Conservation (phyloP, 2,113 vertebrate species). For the Desmodus rotundus region DNA sequence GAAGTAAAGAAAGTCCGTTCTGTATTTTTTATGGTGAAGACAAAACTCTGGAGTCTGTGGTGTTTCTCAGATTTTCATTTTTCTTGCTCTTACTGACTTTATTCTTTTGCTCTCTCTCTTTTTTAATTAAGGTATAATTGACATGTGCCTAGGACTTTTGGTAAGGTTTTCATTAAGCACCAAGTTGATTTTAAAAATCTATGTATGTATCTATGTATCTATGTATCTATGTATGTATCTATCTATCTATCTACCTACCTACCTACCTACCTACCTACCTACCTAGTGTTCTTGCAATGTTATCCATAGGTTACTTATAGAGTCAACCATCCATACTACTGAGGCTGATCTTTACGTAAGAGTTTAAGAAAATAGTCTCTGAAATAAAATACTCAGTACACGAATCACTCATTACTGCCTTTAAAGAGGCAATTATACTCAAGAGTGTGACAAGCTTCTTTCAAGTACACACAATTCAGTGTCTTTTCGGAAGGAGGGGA, state of each 20-base stretch:
- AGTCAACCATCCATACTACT: neutral
- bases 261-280: neutral
- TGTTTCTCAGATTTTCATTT: neutral
- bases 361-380: neutral
- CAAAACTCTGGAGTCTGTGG: neutral
- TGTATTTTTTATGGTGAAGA: neutral
- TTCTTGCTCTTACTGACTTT: neutral
- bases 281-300: neutral
- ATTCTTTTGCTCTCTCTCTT: neutral
- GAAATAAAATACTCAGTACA: neutral
- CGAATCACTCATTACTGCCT: neutral
- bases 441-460: neutral
- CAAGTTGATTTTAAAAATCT: neutral
- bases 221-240: neutral
- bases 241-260: neutral
- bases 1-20: neutral
- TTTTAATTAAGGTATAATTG: neutral
- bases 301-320: neutral
- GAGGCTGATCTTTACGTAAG: neutral
- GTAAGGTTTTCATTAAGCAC: neutral
- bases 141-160: neutral
- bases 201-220: too few species aligned
- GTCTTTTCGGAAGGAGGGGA: neutral
- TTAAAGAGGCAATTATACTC: neutral
- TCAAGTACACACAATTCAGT: neutral